Base-by-base conservation (phyloP, 2,888 invertebrate species). In the Apantesis nais region DNA sequence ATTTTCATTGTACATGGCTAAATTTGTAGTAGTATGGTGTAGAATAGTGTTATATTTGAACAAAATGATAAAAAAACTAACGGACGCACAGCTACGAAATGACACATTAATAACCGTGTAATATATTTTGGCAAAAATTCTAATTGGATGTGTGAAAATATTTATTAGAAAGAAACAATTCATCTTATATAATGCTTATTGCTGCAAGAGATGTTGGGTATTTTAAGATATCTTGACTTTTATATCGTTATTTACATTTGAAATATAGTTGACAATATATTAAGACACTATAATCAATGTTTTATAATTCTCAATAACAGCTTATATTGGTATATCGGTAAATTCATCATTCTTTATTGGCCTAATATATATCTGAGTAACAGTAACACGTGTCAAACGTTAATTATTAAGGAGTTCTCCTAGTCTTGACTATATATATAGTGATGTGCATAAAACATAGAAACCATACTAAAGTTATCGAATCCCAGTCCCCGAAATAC, bases 81-180 rank as follows among this genome's bases (percentile, higher is more conserved):
- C 67, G 72, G 73, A 75, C 76, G 79, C 74, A 76, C 74, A 37
- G 5, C 29, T 44, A 44, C 31, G 76, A 72, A 73, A 68, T 76
- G 78, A 78, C 74, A 75, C 68, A 64, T 77, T 78, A 73, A 72
- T 75, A 76, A 69, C 29, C 29, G 34, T 68, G 77, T 77, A 78
- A 81, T 86, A 85, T 81, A 83, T 84, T 84, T 79, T 81, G 75
- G 74, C 67, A 73, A 83, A 84, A 83, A 79, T 82, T 83, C 71
- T 83, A 80, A 80, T 83, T 75, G 84, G 81, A 83, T 78, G 86
- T 85, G 90, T 85, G 82, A 84, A 90, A 86, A 88, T 86, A 76
- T 90, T 89, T 89, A 89, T 88, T 83, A 77, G 80, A 71, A 76
- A 75, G 77, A 80, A 80, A 80, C 83, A 81, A 80, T 83, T 85